Percentiles rank a stretch among this genome's conserved stretches.
Conservation (phyloP, 2,888 invertebrate species). For the Melieria omissa region DNA sequence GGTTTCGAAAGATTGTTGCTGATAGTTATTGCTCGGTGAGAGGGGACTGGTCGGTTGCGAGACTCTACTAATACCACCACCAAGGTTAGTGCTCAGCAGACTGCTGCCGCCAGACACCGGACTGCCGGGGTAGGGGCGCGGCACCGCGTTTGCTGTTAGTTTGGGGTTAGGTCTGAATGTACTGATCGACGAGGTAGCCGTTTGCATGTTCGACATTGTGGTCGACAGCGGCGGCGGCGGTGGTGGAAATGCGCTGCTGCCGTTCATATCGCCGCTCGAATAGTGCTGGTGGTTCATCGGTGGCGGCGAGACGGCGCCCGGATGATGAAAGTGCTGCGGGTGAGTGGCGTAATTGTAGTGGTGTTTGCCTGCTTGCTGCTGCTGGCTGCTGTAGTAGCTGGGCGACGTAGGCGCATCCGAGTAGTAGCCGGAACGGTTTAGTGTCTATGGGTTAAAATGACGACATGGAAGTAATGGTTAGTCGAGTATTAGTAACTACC, state of each 20-base stretch:
- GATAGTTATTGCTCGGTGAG: constrained; percentile 60
- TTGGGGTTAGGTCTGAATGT: constrained; percentile 66
- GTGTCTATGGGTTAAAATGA: constrained; percentile 50
- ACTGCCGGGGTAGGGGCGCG: constrained; percentile 66
- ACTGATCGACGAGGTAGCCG: constrained; percentile 53
- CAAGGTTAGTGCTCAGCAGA: constrained; percentile 47
- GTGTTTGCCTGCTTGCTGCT: constrained; percentile 52
- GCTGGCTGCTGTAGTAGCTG: constrained; percentile 57
- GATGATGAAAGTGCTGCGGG: constrained; percentile 65
- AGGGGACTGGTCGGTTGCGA: constrained; percentile 48
- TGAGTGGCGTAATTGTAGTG: constrained; percentile 58
- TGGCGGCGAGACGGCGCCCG: constrained; percentile 63
- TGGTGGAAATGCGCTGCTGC: constrained; percentile 58
- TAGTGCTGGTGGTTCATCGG: constrained; percentile 54
- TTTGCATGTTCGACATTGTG: constrained; percentile 63
- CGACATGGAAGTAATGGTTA: constrained; percentile 35
- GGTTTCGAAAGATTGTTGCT: constrained; percentile 61
- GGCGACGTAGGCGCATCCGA: constrained; percentile 62
- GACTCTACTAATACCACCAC: constrained; percentile 42
- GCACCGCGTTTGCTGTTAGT: constrained; percentile 67
- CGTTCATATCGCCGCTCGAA: constrained; percentile 54
- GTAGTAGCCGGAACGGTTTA: constrained; percentile 60
- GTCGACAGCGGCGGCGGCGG: constrained; percentile 65
- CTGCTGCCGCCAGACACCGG: constrained; percentile 45
- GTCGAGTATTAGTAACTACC: constrained; percentile 21